Evolutionary conservation across 2,888 invertebrate species (phyloP), one percentile per base, ranked within the genome.

Genomic region (Patella pellucida): DNA sequence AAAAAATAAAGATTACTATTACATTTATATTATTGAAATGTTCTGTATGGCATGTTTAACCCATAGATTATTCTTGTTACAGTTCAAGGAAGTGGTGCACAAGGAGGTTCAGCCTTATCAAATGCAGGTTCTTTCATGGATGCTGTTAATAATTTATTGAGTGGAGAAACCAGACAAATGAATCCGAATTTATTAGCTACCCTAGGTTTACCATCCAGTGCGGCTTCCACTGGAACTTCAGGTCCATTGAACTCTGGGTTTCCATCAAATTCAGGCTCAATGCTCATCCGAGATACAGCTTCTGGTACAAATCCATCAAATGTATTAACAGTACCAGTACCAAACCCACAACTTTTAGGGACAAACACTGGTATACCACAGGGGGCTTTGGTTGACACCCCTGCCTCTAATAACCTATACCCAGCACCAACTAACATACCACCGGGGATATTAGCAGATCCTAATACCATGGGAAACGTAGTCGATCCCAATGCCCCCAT

Each of bases 141-240:
- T 62, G 62, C 62, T 62, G 62, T 62, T 23, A 62, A 62, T 23
- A 62, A 62, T 62, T 62, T 62, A 62, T 62, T 62, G 11, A 62
- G 62, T 19, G 23, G 19, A 23, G 62, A 23, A 11, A 62, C 62
- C 23, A 62, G 62, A 19, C 62, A 62, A 4, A 62, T 62, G 62
- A 23, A 62, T 9, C 62, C 62, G 19, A 23, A 62, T 19, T 19
- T 62, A 11, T 23, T 62, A 3, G 23, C 62, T 23, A 62, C 19
- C 23, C 23, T 62, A 12, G 62, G 62, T 62, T 23, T 62, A 62
- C 62, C 62, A 62, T 23, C 62, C 12, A 62, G 23, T 62, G 9
- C 19, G 11, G 19, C 14, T 12, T 23, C 19, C 5, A 62, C 23
- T 62, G 62, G 62, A 23, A 19, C 62, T 62, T 23, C 19, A 62